Base-by-base conservation (phyloP, 2,888 invertebrate genomes). In the Horisme vitalbata region DNA sequence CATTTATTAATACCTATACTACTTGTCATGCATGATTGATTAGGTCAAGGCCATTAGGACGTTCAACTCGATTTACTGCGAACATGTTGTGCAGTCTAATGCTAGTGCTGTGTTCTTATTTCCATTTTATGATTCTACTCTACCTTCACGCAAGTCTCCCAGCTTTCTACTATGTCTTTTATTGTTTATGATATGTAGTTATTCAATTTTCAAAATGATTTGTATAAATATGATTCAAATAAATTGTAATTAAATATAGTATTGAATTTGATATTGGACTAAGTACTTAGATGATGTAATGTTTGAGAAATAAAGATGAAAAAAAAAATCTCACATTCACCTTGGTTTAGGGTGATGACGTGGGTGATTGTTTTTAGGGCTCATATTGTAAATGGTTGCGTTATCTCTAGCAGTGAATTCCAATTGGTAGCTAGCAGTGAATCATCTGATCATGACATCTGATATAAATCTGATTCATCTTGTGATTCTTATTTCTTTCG, bases 91-190 rank as follows among this genome's bases (percentile, higher is more conserved):
- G 54, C 38, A 50, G 50, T 54, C 14, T 58, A 18, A 24, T 58
- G 38, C 32, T 58, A 24, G 32, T 58, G 3, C 41, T 58, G 28
- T 55, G 55, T 52, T 52, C 53, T 8, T 58, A 58, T 36, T 48
- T 55, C 30, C 52, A 58, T 28, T 58, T 58, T 45, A 45, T 58
- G 47, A 54, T 58, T 43, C 44, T 58, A 13, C 52, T 58, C 33
- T 58, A 55, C 31, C 35, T 58, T n/a, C 58, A 58, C 36, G 54
- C 55, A 12, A 39, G 43, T 37, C 58, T 58, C 20, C 58, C 58
- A 18, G 41, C 58, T 10, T 45, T 46, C 31, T 58, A 58, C 33
- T 58, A 58, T 28, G 41, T 58, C 13, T 58, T 55, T 44, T 58
- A 58, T 28, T 58, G 58, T 54, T 52, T 58, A 35, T 58, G 32